Evolutionary conservation across 2,113 vertebrate species (phyloP).

Genomic region (Hystrix brachyura): DNA sequence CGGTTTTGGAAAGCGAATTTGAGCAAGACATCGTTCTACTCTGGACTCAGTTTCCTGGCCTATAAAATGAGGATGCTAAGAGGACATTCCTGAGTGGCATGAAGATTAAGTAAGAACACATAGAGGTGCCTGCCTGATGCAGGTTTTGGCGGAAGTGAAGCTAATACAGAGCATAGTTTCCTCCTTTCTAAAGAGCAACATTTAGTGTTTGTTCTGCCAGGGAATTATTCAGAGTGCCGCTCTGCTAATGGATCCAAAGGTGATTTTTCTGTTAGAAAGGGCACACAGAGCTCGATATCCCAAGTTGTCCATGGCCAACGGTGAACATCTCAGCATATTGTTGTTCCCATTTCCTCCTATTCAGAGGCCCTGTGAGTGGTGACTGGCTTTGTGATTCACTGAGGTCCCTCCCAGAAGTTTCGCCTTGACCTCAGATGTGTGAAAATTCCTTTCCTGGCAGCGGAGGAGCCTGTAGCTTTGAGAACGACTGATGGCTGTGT

Average conservation of each 20-base stretch:
- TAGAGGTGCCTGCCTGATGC: background rate
- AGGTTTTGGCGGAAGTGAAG: background rate
- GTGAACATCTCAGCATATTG: slow-evolving; percentile 59
- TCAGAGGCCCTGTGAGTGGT: slow-evolving; percentile 40
- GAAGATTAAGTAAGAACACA: background rate
- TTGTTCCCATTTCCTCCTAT: slow-evolving; percentile 76
- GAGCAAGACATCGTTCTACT: background rate
- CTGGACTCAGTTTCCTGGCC: background rate
- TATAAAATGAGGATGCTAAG: background rate
- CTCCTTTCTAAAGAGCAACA: background rate
- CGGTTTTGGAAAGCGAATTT: background rate
- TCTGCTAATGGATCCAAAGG: slow-evolving; percentile 1
- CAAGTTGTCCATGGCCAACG: slow-evolving; percentile 35
- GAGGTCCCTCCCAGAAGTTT: slow-evolving; percentile 67
- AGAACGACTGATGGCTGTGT: background rate
- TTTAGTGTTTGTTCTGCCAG: slow-evolving; percentile 7
- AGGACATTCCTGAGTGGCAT: background rate
- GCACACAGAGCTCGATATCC: slow-evolving; percentile 58
- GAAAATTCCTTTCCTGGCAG: slow-evolving; percentile 75
- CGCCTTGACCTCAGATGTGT: slow-evolving; percentile 65
- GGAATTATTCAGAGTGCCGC: background rate
- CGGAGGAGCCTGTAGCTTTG: slow-evolving; percentile 35
- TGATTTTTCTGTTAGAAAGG: slow-evolving; percentile 66
- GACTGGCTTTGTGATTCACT: slow-evolving; percentile 66
- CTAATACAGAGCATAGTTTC: background rate